A percentile compares a stretch with the other conserved stretches of the same genome.
These are phyloP conservation scores for Corydoras maculifer DNA, from an alignment of 2,113 vertebrate genomes.

Conservation along the genomic window DNA sequence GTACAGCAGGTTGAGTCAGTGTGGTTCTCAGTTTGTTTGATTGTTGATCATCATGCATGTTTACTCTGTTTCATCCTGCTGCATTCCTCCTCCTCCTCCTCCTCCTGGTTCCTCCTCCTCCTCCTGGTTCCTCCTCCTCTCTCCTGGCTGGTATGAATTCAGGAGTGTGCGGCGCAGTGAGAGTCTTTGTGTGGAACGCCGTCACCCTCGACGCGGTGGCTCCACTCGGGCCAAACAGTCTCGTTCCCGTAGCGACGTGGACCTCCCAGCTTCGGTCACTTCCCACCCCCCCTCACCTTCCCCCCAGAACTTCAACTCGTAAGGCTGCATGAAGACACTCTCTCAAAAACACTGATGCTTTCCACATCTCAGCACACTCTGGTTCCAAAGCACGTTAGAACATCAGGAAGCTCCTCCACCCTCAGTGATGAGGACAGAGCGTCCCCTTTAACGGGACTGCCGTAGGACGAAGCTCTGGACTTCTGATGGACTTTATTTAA, in stretches of 20 bases:
- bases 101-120: too few species aligned
- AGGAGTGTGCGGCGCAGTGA: slow-evolving; percentile 78
- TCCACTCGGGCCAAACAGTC: slow-evolving; percentile 79
- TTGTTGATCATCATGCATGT: slow-evolving; percentile 9
- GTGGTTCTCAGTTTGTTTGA: not conserved
- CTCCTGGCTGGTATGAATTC: slow-evolving; percentile 38
- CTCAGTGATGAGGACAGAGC: too few species aligned
- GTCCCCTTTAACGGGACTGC: too few species aligned
- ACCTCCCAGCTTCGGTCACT: slow-evolving; percentile 70
- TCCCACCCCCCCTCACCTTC: slow-evolving; percentile 54
- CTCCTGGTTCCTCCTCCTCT: too few species aligned
- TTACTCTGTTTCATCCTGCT: slow-evolving; percentile 7
- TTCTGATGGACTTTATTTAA: too few species aligned
- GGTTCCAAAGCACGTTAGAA: too few species aligned
- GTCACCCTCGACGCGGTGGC: slow-evolving; percentile 72
- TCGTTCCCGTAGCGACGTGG: slow-evolving; percentile 88
- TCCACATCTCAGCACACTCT: too few species aligned
- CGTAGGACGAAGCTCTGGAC: too few species aligned
- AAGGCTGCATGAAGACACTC: slow-evolving; percentile 55
- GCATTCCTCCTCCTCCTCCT: slow-evolving; percentile 6
- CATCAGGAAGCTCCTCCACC: too few species aligned
- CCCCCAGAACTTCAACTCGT: slow-evolving; percentile 57
- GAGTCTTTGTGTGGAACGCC: slow-evolving; percentile 81
- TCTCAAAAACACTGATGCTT: slow-evolving; percentile 40
- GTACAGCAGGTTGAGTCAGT: too few species aligned